phyloP scores from a whole-genome alignment of 2,888 invertebrate species.

The Herminia tarsipennalis region DNA sequence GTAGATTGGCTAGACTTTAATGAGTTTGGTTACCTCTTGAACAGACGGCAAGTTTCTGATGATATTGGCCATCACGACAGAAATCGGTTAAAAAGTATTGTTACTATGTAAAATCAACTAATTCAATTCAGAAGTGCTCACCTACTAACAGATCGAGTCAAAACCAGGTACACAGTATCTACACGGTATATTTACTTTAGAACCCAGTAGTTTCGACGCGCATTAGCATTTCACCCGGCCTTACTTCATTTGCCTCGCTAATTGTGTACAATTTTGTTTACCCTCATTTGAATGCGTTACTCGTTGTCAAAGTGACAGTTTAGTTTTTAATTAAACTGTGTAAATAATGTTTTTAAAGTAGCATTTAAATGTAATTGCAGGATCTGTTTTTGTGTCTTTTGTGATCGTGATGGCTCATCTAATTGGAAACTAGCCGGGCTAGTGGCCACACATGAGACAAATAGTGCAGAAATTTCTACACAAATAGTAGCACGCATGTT shows the following conservation, averaged over 20 bases:
- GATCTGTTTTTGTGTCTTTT: not conserved
- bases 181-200: conserved; percentile 32
- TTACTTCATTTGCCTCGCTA: conserved; percentile 48
- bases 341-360: conserved; percentile 10
- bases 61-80: too few relatives aligned
- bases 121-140: too few relatives aligned
- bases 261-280: conserved; percentile 49
- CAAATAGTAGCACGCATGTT: too few relatives aligned
- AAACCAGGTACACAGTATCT: conserved; percentile 6
- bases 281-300: conserved; percentile 44
- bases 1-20: too few relatives aligned
- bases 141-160: not conserved
- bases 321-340: conserved; percentile 41
- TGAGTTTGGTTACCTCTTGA: too few relatives aligned
- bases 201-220: conserved; percentile 32
- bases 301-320: conserved; percentile 26
- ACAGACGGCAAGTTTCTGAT: too few relatives aligned
- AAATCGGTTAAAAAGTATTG: too few relatives aligned
- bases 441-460: too few relatives aligned
- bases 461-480: too few relatives aligned
- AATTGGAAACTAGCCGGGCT: too few relatives aligned
- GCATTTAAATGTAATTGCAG: not conserved
- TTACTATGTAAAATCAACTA: too few relatives aligned
- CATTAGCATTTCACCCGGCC: conserved; percentile 46
- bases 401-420: too few relatives aligned